Evolutionary conservation across 2,888 invertebrate genomes (phyloP).

Genomic region (Apamea crenata): DNA sequence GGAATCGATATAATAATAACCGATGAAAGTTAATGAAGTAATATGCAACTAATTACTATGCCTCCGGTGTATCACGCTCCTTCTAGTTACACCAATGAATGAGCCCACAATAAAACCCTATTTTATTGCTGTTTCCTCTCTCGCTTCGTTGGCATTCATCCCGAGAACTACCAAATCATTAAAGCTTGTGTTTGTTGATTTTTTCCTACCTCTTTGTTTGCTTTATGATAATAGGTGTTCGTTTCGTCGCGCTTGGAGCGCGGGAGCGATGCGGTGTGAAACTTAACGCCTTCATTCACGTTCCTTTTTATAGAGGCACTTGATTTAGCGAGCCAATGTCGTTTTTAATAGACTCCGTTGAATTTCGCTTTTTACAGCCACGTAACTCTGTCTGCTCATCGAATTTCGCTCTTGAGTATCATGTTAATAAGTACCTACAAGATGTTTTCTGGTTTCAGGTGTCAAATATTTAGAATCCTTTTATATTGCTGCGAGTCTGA

Average conservation of each 20-base stretch:
- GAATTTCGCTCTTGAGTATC: conserved; percentile 71
- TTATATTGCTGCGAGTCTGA: conserved; percentile 24
- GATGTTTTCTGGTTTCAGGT: conserved; percentile 54
- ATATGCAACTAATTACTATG: conserved; percentile 77
- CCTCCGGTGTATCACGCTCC: conserved; percentile 70
- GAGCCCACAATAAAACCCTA: conserved; percentile 84
- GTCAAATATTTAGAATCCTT: conserved; percentile 45
- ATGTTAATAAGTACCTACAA: conserved; percentile 69
- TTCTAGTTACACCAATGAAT: conserved; percentile 77
- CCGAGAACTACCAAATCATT: conserved; percentile 88
- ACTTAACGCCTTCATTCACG: conserved; percentile 89
- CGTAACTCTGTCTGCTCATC: conserved; percentile 70
- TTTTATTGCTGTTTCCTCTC: conserved; percentile 88
- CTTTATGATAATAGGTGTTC: conserved; percentile 90
- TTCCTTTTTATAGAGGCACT: conserved; percentile 86
- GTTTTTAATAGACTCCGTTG: conserved; percentile 83
- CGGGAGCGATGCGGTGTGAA: conserved; percentile 88
- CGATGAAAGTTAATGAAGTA: conserved; percentile 54
- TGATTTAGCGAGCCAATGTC: conserved; percentile 87
- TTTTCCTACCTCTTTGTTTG: conserved; percentile 87
- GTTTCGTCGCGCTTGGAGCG: conserved; percentile 82
- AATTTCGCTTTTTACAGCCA: conserved; percentile 78
- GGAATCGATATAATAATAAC: conserved; percentile 54
- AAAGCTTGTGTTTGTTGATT: conserved; percentile 88
- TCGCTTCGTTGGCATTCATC: conserved; percentile 87